Conservation (phyloP, 2,113 vertebrate species). For the Mesembrinibis cayennensis region DNA sequence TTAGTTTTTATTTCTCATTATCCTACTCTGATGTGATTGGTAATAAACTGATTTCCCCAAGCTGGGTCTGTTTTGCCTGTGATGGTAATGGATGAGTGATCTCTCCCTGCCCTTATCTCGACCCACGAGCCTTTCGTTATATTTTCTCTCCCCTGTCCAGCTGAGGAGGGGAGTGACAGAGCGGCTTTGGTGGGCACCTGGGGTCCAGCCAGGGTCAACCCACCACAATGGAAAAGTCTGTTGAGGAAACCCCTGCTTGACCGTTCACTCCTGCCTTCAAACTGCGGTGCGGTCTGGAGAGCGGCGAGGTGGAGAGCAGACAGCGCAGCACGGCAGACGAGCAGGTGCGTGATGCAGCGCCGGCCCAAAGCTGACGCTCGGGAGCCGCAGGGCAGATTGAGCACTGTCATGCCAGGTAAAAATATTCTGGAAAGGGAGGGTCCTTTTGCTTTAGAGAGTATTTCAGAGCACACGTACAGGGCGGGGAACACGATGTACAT, state of each 20-base stretch:
- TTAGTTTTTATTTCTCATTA: no score
- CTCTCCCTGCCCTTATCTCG: no score
- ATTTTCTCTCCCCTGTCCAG: no score
- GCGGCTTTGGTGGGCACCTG: no score
- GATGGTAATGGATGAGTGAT: no score
- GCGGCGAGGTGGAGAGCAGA: not conserved
- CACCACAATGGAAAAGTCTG: not conserved
- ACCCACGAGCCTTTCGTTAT: no score
- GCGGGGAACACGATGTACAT: rapidly evolving
- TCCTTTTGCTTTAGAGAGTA: not conserved
- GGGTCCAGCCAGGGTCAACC: no score
- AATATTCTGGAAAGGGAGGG: not conserved
- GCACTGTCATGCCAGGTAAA: not conserved
- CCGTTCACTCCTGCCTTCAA: not conserved
- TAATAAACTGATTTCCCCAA: no score
- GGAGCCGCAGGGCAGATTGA: rapidly evolving
- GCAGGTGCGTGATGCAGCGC: rapidly evolving
- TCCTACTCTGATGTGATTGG: no score
- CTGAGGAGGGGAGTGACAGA: no score
- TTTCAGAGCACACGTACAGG: not conserved
- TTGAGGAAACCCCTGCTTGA: not conserved
- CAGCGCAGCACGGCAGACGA: rapidly evolving
- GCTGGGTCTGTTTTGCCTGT: no score
- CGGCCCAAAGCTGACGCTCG: rapidly evolving
- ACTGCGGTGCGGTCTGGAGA: not conserved